Evolutionary conservation across 2,113 vertebrate genomes (phyloP), one percentile per base, ranked within the genome.

Genomic region (Lutjanus erythropterus): DNA sequence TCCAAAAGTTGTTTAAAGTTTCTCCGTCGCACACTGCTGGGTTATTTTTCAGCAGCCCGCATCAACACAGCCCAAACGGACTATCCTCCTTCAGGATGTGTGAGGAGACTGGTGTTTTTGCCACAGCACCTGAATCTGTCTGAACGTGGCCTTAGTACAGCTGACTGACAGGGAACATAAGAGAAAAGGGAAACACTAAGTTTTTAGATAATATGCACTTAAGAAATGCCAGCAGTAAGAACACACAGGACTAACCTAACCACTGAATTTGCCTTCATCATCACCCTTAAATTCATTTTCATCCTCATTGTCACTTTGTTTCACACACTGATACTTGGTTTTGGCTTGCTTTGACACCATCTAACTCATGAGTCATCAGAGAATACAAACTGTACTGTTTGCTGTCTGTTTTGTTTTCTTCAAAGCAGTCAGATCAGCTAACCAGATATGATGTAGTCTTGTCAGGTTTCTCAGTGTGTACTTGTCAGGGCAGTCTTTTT

Each of bases 261-360:
- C 81, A 53, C 55, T 78, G 50, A 73, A 70, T 76, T 73, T 80
- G 66, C 78, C 91, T 85, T 88, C 88, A 81, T 92, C 80, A 78
- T 89, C 86, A 67, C 59, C 68, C 55, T 71, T 81, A 66, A 75
- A 65, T 10, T 88, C 83, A 73, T 78, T 14, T 31, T 73, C 85
- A 49, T 83, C 85, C 21, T 86, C 83, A 75, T 68, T 55, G 23
- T 85, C 78, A 75, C 73, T 80, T 82, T 89, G 72, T 88, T 86
- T 92, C 71, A 75, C 78, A 80, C 88, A 83, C 61, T 82, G 69
- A 81, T 60, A 33, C 61, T 81, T 88, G 78, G 58, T 89, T 93
- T 87, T 72, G 81, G 73, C 89, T 89, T 92, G 91, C 88, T 91
- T 86, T 91, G 62, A 86, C 50, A 81, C 42, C 75, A 70, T 83